Conservation (phyloP, 2,888 invertebrate genomes). For the Prosapia bicincta region DNA sequence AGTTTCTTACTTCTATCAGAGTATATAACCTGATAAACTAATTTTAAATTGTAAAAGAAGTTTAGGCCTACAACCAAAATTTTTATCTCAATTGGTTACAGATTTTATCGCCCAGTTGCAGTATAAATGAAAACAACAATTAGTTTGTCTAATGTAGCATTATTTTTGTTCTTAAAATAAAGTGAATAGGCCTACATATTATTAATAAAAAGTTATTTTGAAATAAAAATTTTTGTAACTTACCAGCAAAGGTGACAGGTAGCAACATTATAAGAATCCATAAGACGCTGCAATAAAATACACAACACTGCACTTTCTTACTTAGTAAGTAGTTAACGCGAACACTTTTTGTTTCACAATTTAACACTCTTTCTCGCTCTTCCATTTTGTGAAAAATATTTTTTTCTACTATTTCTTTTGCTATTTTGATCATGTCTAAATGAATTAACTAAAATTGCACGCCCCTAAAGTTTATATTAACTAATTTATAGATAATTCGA, state of each 20-base stretch:
- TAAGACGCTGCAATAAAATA: neutral
- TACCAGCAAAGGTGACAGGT: neutral
- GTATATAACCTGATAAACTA: no score
- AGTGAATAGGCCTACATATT: no score
- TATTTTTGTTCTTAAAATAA: no score
- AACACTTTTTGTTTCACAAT: neutral
- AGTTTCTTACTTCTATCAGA: no score
- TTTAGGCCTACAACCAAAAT: no score
- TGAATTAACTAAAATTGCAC: neutral
- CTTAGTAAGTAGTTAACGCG: neutral
- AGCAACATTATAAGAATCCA: neutral
- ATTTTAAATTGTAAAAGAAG: no score
- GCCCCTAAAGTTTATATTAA: neutral
- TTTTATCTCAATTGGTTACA: no score
- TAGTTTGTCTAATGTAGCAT: no score
- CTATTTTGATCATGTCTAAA: neutral
- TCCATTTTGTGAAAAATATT: neutral
- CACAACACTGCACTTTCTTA: neutral
- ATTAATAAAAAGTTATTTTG: no score
- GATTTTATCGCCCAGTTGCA: no score
- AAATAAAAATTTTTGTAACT: neutral
- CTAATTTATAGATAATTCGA: neutral
- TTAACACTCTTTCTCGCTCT: neutral
- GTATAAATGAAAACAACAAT: no score
- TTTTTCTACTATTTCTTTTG: neutral